Percentiles rank a stretch among this genome's conserved stretches.
phyloP scores from a whole-genome alignment of 37 sponge, comb jelly and placozoan genomes.

The Diacarnus erythraeanus region DNA sequence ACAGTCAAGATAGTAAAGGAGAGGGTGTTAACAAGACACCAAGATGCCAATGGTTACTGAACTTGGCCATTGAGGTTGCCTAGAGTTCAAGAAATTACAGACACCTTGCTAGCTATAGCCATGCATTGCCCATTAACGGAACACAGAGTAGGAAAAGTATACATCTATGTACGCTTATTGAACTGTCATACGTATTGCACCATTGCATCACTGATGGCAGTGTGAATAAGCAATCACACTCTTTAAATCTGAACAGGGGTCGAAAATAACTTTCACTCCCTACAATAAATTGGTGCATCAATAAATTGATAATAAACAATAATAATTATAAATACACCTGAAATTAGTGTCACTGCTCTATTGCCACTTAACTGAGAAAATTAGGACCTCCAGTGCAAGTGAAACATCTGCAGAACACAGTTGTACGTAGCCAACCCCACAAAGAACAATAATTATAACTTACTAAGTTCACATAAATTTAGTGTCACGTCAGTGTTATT shows the following conservation, averaged over 20 bases:
- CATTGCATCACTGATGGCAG: constrained; percentile 8
- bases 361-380: neutral
- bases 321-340: neutral
- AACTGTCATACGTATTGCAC: neutral
- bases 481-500: constrained; percentile 5
- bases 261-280: constrained; percentile 8
- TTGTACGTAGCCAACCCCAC: neutral
- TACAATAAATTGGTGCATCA: constrained; percentile 4
- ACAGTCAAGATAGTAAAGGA: too few species aligned
- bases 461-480: constrained; percentile 1
- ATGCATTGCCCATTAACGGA: neutral
- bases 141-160: constrained; percentile 4
- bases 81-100: too few species aligned
- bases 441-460: neutral
- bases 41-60: too few species aligned
- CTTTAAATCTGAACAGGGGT: constrained; percentile 1
- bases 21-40: too few species aligned
- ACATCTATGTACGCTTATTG: neutral
- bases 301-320: neutral
- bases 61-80: neutral
- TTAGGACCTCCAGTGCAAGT: constrained; percentile 5
- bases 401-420: constrained; percentile 12
- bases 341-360: constrained; percentile 2
- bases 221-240: constrained; percentile 7
- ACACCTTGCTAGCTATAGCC: neutral